Conservation (phyloP, 64 coral and sea anemone species). For the Stichodactyla helianthus region DNA sequence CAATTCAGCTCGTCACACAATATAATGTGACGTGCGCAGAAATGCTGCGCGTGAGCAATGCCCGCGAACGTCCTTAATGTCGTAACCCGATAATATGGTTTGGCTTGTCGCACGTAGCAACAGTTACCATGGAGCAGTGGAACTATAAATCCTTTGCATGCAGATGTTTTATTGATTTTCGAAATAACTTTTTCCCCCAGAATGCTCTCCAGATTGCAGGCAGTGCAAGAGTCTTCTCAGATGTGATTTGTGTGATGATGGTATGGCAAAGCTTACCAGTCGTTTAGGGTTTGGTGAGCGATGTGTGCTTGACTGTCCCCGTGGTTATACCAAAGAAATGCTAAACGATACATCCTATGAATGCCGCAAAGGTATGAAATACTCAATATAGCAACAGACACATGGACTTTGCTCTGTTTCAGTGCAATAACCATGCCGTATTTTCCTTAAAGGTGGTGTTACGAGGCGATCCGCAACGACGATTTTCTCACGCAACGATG, state of each 20-base stretch:
- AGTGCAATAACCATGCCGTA: no score
- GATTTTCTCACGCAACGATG: no score
- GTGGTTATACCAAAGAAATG: constrained; percentile 5
- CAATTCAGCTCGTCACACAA: no score
- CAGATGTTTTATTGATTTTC: neutral
- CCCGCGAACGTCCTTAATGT: no score
- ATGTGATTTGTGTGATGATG: neutral
- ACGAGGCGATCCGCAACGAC: no score
- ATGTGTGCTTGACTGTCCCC: neutral
- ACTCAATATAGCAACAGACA: neutral
- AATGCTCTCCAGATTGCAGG: neutral
- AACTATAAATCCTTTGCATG: no score
- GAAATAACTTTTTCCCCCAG: neutral
- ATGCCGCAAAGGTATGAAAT: neutral
- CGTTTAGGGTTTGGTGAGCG: neutral
- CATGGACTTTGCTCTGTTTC: no score
- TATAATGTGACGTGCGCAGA: no score
- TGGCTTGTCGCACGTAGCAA: no score
- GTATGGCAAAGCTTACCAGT: neutral
- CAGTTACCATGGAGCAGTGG: neutral
- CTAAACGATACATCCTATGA: neutral
- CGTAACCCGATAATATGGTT: no score
- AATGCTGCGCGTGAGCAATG: no score
- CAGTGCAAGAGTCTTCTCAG: neutral
- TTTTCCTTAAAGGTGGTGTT: no score